These are phyloP conservation scores for Leucania comma DNA, from an alignment of 2,888 invertebrate genomes.

Conservation along the genomic window DNA sequence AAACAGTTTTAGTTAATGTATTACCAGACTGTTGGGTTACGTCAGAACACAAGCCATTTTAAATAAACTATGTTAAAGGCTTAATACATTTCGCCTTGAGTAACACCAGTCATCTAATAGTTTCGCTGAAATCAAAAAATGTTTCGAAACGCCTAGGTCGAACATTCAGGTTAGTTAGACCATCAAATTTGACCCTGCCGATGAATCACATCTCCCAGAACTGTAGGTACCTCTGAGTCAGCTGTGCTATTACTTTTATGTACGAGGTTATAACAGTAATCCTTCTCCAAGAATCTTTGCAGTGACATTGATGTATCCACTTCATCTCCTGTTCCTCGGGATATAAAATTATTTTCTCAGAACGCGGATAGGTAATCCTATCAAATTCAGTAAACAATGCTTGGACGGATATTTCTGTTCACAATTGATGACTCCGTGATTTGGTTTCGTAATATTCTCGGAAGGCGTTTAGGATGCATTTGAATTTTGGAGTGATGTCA, in stretches of 20 bases:
- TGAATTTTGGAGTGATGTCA: constrained; percentile 37
- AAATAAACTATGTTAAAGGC: background rate
- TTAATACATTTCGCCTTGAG: constrained; percentile 28
- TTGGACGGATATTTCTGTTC: constrained; percentile 19
- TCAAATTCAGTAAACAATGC: constrained; percentile 44
- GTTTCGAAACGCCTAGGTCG: constrained; percentile 20
- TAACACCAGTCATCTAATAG: constrained; percentile 27
- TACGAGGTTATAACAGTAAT: constrained; percentile 59
- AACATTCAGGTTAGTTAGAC: constrained; percentile 22
- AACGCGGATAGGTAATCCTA: constrained; percentile 40
- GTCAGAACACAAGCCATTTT: background rate
- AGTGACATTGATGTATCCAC: constrained; percentile 65
- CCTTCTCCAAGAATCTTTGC: constrained; percentile 58
- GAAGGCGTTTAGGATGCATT: constrained; percentile 41
- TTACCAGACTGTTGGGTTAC: background rate
- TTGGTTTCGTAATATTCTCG: constrained; percentile 37
- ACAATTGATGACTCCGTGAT: constrained; percentile 35
- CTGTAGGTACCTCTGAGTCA: constrained; percentile 54
- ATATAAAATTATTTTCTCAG: constrained; percentile 54
- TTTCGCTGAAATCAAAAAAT: constrained; percentile 43
- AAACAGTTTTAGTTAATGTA: background rate
- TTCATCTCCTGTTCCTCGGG: constrained; percentile 60
- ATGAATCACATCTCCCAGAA: constrained; percentile 57
- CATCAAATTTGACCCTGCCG: constrained; percentile 55
- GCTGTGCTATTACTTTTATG: constrained; percentile 47